Percentiles rank a stretch among this genome's conserved stretches.
Conservation (phyloP, 2,113 vertebrate genomes). For the Pholis gunnellus region DNA sequence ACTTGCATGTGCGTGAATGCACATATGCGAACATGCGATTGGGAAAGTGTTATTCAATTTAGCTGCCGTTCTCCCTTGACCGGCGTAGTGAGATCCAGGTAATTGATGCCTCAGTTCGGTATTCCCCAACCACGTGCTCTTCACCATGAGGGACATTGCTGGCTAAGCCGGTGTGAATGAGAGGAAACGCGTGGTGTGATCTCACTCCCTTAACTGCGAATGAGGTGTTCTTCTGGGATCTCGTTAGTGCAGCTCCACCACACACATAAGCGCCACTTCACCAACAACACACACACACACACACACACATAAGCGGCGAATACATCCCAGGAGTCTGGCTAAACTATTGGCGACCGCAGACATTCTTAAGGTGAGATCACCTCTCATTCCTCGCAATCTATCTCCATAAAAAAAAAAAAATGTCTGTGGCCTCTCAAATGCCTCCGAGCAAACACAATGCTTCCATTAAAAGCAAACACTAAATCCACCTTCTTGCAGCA, state of each 20-base stretch:
- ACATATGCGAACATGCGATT: slow-evolving; percentile 32
- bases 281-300: slow-evolving; percentile 12
- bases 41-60: slow-evolving; percentile 75
- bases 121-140: slow-evolving; percentile 54
- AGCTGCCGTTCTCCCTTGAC: slow-evolving; percentile 65
- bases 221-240: slow-evolving; percentile 71
- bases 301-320: slow-evolving; percentile 23
- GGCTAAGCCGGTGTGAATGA: slow-evolving; percentile 66
- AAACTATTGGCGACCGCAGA: slow-evolving; percentile 22
- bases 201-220: slow-evolving; percentile 47
- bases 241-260: slow-evolving; percentile 74
- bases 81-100: slow-evolving; percentile 67
- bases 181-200: slow-evolving; percentile 60
- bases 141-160: slow-evolving; percentile 56
- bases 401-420: slow-evolving; percentile 59
- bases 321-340: slow-evolving; percentile 26
- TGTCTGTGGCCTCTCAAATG: slow-evolving; percentile 30
- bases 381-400: slow-evolving; percentile 24
- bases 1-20: not conserved
- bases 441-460: slow-evolving; percentile 51
- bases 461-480: slow-evolving; percentile 63
- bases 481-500: slow-evolving; percentile 54
- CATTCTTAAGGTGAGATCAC: slow-evolving; percentile 38
- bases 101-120: slow-evolving; percentile 74
- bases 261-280: slow-evolving; percentile 19